Evolutionary conservation across 2,113 vertebrate genomes (phyloP), one percentile per base, ranked within the genome.

Genomic region (Vanacampus margaritifer): DNA sequence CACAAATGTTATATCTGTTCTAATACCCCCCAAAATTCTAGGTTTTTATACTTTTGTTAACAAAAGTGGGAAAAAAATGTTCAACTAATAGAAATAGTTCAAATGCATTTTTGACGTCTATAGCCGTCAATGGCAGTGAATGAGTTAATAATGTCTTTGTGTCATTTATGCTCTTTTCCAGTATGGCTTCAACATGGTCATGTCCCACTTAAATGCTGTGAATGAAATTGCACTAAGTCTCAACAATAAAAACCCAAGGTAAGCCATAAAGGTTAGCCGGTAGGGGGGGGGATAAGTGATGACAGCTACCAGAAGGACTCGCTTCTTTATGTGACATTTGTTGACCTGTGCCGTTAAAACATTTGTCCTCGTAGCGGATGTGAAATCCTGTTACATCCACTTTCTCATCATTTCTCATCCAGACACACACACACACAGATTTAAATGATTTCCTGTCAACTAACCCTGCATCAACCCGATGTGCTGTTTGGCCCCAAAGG

Each of bases 181-280:
- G 97, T 98, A 98, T 0, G 97, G 97, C 84, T 98, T 98, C 93
- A 98, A 98, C 90, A 89, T 98, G 92, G 97, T 98, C 73, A 98
- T 98, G 97, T 98, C 97, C 59, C 97, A 98, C 72, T 94, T 95
- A 5, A 95, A 96, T 0, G 95, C 96, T 51, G 97, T 98, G 86
- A 98, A 98, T 50, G 96, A 98, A 93, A 98, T 98, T 62, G 96
- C 96, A 68, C 94, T 98, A 82, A 98, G 97, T 87, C 93, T 98
- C 89, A 98, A 98, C 86, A 98, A 98, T 86, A 98, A 97, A 90
- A 98, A 95, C 74, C 94, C 95, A 11, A 94, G 97, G 96, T 98
- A 71, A 90, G 75, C 63, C 65, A 12, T 4, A 16, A 28, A 1
- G 36, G n/a, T 8, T 9, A 26, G 14, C 16, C 1, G 37, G 0